Conservation (phyloP, 2,797 vertebrate genomes). For the Cottoperca gobio region DNA sequence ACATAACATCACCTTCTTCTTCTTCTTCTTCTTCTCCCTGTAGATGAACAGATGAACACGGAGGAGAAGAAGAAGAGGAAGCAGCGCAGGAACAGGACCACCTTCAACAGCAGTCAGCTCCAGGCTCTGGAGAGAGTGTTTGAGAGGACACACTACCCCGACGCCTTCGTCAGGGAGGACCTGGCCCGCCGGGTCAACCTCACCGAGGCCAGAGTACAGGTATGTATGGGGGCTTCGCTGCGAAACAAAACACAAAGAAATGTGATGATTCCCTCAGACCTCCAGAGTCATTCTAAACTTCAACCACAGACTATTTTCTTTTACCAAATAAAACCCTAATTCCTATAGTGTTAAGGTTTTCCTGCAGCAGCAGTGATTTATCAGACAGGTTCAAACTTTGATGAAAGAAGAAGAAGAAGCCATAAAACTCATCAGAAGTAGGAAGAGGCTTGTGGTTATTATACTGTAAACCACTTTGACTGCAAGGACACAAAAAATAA, state of each 20-base stretch:
- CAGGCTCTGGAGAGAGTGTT: conserved; percentile 98
- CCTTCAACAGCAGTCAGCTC: conserved; percentile 98
- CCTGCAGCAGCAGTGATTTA: not conserved
- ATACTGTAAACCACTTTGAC: not conserved
- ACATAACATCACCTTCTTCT: not conserved
- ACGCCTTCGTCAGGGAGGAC: conserved; percentile 97
- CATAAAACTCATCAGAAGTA: not conserved
- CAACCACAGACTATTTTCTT: not conserved
- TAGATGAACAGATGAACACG: conserved; percentile 96
- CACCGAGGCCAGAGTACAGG: conserved; percentile 97
- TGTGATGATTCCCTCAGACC: not conserved
- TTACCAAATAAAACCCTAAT: not conserved
- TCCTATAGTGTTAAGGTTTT: too few species aligned
- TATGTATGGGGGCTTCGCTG: conserved; percentile 54
- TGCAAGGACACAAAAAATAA: not conserved
- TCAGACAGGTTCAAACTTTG: not conserved
- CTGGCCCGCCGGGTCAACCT: conserved; percentile 97
- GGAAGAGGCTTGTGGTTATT: not conserved
- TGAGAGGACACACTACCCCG: conserved; percentile 97
- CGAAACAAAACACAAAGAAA: not conserved
- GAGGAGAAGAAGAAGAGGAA: conserved; percentile 99
- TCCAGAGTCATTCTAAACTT: not conserved
- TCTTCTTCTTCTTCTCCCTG: not conserved
- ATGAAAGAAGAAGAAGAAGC: not conserved
- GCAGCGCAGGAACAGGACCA: conserved; percentile 96